These are phyloP conservation scores for Yponomeuta plumbellus DNA, from an alignment of 2,888 invertebrate genomes.

Conservation along the genomic window DNA sequence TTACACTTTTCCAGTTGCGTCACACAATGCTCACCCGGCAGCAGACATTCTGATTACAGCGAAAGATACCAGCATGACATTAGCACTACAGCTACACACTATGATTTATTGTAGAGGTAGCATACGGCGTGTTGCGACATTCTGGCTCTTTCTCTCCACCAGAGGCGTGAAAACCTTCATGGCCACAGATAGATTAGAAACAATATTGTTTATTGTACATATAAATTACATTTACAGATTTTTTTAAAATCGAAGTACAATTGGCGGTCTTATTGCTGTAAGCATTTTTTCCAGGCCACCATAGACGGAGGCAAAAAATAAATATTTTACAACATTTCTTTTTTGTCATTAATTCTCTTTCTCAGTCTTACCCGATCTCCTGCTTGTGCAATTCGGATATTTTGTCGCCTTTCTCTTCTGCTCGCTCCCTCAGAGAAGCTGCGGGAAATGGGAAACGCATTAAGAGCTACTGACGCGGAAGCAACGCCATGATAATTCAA, in stretches of 20 bases:
- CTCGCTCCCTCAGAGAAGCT: background rate
- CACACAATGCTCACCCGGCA: background rate
- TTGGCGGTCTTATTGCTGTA: no score
- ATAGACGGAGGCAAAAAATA: no score
- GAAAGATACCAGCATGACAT: background rate
- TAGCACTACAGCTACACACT: background rate
- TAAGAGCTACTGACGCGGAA: background rate
- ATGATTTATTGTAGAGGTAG: background rate
- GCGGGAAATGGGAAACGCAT: slow-evolving; percentile 1
- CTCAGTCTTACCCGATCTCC: no score
- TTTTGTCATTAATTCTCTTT: no score
- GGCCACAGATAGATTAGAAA: no score
- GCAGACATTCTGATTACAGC: background rate
- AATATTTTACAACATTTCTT: background rate
- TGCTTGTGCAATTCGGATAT: background rate
- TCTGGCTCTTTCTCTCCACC: background rate
- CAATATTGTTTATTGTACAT: no score
- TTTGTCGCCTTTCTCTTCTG: background rate
- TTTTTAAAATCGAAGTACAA: no score
- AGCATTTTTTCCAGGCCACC: no score
- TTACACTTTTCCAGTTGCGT: background rate
- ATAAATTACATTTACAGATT: no score
- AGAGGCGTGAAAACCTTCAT: no score
- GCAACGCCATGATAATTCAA: background rate
- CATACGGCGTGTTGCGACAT: background rate